A percentile compares a stretch with the other conserved stretches of the same genome.
phyloP scores from a whole-genome alignment of 2,888 invertebrate species.

The Hemithea aestivaria region DNA sequence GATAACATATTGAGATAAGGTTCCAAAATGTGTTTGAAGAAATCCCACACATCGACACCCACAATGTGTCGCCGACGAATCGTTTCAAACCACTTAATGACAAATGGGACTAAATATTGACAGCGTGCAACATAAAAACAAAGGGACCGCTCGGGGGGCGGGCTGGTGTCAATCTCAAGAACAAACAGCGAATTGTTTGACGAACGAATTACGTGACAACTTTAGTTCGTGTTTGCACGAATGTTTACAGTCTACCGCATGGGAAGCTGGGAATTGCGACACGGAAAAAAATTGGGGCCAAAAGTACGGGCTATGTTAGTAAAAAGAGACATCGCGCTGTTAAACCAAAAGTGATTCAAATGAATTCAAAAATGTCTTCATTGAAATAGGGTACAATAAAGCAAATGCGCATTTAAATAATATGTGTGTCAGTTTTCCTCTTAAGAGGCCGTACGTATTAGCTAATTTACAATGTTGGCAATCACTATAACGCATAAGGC shows the following conservation, averaged over 20 bases:
- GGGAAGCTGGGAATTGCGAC: conserved; percentile 46
- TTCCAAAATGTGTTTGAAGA: conserved; percentile 31
- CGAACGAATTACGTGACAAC: conserved; percentile 73
- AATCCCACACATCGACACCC: conserved; percentile 47
- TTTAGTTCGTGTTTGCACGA: conserved; percentile 52
- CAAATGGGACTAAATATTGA: conserved; percentile 75
- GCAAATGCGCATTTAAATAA: too few species aligned
- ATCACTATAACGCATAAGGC: too few species aligned
- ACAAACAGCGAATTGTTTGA: conserved; percentile 69
- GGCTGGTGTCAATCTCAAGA: conserved; percentile 71
- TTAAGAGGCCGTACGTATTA: too few species aligned
- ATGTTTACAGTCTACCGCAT: conserved; percentile 47
- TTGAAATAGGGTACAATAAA: too few species aligned
- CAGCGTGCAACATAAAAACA: conserved; percentile 68
- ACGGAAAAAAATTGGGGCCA: conserved; percentile 37
- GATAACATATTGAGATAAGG: conserved; percentile 2
- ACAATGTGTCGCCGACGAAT: conserved; percentile 57
- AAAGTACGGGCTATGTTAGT: too few species aligned
- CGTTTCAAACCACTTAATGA: conserved; percentile 60
- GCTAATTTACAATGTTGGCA: too few species aligned
- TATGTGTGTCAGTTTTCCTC: too few species aligned
- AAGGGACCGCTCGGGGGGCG: conserved; percentile 61
- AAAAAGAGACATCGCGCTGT: too few species aligned
- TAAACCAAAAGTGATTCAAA: too few species aligned
- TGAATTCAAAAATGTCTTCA: too few species aligned